Evolutionary conservation across 1,140 invertebrate genomes (phyloP), one percentile per base, ranked within the genome.

Genomic region (Lordiphosa collinella): DNA sequence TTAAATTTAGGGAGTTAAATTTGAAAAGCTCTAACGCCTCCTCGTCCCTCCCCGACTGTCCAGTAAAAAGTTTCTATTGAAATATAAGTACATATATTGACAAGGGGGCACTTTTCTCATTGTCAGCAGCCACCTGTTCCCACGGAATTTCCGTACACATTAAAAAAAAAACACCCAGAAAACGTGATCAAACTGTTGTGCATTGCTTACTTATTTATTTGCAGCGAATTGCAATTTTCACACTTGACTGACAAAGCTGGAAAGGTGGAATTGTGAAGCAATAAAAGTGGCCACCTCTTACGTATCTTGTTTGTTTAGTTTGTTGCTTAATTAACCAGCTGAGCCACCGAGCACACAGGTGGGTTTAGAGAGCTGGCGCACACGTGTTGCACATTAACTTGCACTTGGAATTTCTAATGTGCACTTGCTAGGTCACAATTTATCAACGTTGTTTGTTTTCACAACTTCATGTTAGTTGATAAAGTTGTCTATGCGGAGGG

Each of bases 371-470:
- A 7, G 25, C 7, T 29, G 25, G 25, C 25, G 55, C 41, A 73
- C 74, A 78, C 74, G 74, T 78, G 74, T 79, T 78, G 58, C 54
- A 79, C 63, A 78, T 78, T 78, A 71, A 31, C 12, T 11, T 46
- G 11, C 35, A 34, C 37, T 49, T 48, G 64, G 44, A 48, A 61
- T 55, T 59, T 68, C 44, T 53, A 11, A 11, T 59, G 12, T 48
- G 18, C 48, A 38, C 13, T 25, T 22, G 34, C 1, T 16, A 25
- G 38, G 14, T 5, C 14, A 57, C 29, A 57, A 36, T 59, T 31
- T 46, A 46, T 32, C 13, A 38, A 36, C 31, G 35, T n/a, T n/a
- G n/a, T n/a, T n/a, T n/a, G n/a, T n/a, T n/a, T n/a, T n/a, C n/a
- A n/a, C n/a, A n/a, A n/a, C n/a, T n/a, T n/a, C n/a, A n/a, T n/a